Percentiles rank a stretch among this genome's conserved stretches.
These are phyloP conservation scores for Erebia epiphron DNA, from an alignment of 2,888 invertebrate genomes.

Conservation along the genomic window DNA sequence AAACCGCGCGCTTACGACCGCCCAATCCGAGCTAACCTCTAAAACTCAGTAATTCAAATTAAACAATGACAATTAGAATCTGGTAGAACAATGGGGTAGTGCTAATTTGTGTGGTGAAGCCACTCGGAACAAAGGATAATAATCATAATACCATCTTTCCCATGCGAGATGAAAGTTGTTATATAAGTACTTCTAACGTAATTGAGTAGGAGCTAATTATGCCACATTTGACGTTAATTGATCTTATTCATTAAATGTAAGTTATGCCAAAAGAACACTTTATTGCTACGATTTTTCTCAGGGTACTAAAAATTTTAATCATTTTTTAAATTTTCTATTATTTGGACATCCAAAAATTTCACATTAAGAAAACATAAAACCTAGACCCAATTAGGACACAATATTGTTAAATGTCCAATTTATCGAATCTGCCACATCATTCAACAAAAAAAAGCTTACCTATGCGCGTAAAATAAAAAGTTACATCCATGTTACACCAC, in stretches of 20 bases:
- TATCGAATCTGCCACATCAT: too few relatives aligned
- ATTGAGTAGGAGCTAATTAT: conserved; percentile 21
- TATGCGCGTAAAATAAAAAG: too few relatives aligned
- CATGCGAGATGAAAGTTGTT: conserved; percentile 40
- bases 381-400: too few relatives aligned
- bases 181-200: conserved; percentile 28
- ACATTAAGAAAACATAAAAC: too few relatives aligned
- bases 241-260: conserved; percentile 14
- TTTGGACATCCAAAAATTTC: too few relatives aligned
- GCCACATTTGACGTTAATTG: conserved; percentile 31
- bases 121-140: conserved; percentile 32
- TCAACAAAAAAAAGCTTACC: too few relatives aligned
- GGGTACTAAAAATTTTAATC: too few relatives aligned
- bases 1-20: background rate
- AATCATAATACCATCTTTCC: conserved; percentile 37
- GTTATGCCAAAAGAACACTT: background rate
- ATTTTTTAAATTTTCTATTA: too few relatives aligned
- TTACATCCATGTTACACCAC: too few relatives aligned
- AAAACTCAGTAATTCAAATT: conserved; percentile 12
- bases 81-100: conserved; percentile 28
- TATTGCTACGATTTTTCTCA: too few relatives aligned
- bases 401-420: too few relatives aligned
- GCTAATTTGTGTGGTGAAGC: conserved; percentile 39
- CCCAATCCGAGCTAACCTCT: background rate
- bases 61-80: conserved; percentile 26